Evolutionary conservation across 2,113 vertebrate species (phyloP).

Genomic region (Callionymus lyra): DNA sequence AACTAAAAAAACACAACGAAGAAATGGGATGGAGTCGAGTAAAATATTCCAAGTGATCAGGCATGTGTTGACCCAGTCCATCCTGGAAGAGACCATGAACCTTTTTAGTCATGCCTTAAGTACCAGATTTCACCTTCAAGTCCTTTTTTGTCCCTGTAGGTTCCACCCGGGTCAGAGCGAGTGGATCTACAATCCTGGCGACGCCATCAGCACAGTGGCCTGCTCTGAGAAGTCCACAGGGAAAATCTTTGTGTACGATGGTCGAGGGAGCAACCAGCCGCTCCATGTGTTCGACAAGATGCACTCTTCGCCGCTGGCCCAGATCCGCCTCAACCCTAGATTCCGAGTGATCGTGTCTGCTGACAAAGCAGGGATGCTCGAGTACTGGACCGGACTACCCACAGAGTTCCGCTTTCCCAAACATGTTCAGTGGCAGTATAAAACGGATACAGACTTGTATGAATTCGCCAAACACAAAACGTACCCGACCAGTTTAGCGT

Average conservation of each 20-base stretch:
- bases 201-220: conserved; percentile 91
- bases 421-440: conserved; percentile 88
- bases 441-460: conserved; percentile 96
- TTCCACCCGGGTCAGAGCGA: conserved; percentile 89
- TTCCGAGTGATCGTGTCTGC: conserved; percentile 87
- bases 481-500: conserved; percentile 83
- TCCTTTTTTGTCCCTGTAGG: conserved; percentile 44
- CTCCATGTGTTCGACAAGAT: conserved; percentile 88
- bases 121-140: not conserved
- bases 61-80: too few species aligned
- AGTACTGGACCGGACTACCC: conserved; percentile 93
- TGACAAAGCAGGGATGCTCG: conserved; percentile 93
- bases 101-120: too few species aligned
- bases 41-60: not conserved
- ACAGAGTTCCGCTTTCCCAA: conserved; percentile 88
- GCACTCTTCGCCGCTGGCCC: conserved; percentile 80
- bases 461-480: conserved; percentile 95
- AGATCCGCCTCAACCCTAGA: conserved; percentile 82
- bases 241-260: conserved; percentile 93
- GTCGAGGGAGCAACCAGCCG: conserved; percentile 79
- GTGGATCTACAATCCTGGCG: conserved; percentile 95
- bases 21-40: not conserved
- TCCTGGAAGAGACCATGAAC: too few species aligned
- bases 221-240: conserved; percentile 93
- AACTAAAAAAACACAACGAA: too few species aligned